A percentile compares a stretch with the other conserved stretches of the same genome.
Conservation (phyloP, 2,797 vertebrate species). For the Anisognathus igniventris region DNA sequence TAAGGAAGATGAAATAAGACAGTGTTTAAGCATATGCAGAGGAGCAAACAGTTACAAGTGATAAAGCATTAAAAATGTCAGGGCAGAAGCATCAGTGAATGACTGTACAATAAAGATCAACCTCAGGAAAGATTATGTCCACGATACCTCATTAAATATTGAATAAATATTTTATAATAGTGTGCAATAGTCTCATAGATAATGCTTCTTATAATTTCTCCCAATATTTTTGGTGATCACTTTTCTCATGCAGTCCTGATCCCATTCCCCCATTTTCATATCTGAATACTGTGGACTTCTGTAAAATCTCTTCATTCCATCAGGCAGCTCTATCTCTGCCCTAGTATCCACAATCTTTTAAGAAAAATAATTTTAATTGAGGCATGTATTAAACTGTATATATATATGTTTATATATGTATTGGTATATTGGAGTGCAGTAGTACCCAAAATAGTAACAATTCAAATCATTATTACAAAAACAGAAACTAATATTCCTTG, state of each 20-base stretch:
- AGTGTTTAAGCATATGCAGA: background rate
- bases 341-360: background rate
- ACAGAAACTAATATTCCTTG: background rate
- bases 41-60: background rate
- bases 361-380: background rate
- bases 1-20: background rate
- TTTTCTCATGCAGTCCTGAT: background rate
- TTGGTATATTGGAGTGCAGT: background rate
- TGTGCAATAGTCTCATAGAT: background rate
- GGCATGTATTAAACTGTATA: background rate
- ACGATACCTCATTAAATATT: background rate
- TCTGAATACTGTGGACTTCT: background rate
- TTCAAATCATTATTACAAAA: background rate
- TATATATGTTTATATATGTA: background rate
- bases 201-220: background rate
- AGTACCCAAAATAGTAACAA: background rate
- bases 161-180: background rate
- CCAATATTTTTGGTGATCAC: background rate
- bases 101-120: background rate
- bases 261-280: background rate
- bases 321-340: background rate
- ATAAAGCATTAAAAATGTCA: background rate
- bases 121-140: background rate
- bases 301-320: background rate
- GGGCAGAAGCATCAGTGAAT: background rate